These are phyloP conservation scores for Parasteatoda lunata DNA, from an alignment of 2,888 invertebrate species.

Conservation along the genomic window DNA sequence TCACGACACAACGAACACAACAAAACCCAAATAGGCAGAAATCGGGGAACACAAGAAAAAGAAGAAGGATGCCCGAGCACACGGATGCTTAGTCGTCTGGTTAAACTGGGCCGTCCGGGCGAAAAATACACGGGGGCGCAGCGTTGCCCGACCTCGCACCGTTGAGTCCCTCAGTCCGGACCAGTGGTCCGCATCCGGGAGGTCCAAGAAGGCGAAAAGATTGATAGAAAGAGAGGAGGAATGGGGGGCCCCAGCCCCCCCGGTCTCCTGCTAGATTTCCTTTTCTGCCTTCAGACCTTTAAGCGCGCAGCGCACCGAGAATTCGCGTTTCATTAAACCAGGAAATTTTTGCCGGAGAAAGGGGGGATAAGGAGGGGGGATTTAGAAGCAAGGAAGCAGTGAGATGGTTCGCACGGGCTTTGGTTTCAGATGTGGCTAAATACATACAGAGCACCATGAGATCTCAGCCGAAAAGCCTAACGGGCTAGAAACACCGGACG, in stretches of 20 bases:
- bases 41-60: conserved; percentile 64
- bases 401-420: conserved; percentile 67
- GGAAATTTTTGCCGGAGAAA: conserved; percentile 69
- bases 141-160: conserved; percentile 32
- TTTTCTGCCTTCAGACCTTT: conserved; percentile 55
- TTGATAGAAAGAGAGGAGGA: conserved; percentile 59
- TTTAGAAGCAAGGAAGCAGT: conserved; percentile 56
- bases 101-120: conserved; percentile 66
- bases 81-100: conserved; percentile 59
- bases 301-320: conserved; percentile 66
- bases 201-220: conserved; percentile 68
- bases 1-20: conserved; percentile 55
- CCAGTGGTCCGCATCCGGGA: conserved; percentile 64
- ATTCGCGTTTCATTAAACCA: conserved; percentile 69
- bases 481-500: conserved; percentile 67
- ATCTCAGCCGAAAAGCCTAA: conserved; percentile 47
- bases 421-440: conserved; percentile 69
- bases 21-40: conserved; percentile 68
- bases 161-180: conserved; percentile 53
- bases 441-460: conserved; percentile 66
- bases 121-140: conserved; percentile 67
- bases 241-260: conserved; percentile 9
- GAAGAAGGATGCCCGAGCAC: conserved; percentile 2
- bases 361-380: conserved; percentile 15
- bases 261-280: conserved; percentile 42